Conservation (phyloP, 2,113 vertebrate genomes). For the Campylomormyrus numenius region DNA sequence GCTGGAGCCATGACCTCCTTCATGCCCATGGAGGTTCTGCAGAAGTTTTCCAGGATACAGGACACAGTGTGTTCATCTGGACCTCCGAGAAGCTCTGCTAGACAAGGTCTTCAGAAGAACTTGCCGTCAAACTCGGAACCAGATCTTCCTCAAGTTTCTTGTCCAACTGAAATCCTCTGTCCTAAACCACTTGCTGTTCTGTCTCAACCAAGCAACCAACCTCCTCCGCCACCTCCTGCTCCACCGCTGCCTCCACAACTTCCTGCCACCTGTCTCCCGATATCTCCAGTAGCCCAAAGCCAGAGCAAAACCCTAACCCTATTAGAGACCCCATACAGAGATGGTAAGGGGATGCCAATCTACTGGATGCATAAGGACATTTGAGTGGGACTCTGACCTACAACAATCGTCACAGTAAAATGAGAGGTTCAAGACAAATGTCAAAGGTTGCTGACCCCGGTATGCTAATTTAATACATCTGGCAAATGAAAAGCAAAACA, state of each 20-base stretch:
- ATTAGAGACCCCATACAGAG: constrained; percentile 67
- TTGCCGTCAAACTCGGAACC: background rate
- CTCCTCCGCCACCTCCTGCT: constrained; percentile 16
- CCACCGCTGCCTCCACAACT: background rate
- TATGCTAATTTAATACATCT: background rate
- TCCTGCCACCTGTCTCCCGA: background rate
- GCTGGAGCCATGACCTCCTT: constrained; percentile 62
- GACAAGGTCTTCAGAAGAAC: constrained; percentile 28
- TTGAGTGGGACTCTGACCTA: constrained; percentile 34
- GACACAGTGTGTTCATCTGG: background rate
- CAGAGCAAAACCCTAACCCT: constrained; percentile 49
- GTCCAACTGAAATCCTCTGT: background rate
- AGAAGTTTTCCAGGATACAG: constrained; percentile 56
- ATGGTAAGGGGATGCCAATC: constrained; percentile 72
- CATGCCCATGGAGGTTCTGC: constrained; percentile 63
- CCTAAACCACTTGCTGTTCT: constrained; percentile 1
- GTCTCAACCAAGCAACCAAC: background rate
- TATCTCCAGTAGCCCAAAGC: background rate
- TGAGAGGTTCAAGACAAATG: background rate
- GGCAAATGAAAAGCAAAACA: background rate
- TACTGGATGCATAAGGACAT: constrained; percentile 97
- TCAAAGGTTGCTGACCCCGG: background rate
- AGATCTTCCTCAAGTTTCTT: background rate
- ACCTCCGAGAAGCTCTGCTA: constrained; percentile 17
- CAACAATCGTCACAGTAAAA: background rate